These are phyloP conservation scores for Diachasmimorpha longicaudata DNA, from an alignment of 1,140 invertebrate species.

Conservation along the genomic window DNA sequence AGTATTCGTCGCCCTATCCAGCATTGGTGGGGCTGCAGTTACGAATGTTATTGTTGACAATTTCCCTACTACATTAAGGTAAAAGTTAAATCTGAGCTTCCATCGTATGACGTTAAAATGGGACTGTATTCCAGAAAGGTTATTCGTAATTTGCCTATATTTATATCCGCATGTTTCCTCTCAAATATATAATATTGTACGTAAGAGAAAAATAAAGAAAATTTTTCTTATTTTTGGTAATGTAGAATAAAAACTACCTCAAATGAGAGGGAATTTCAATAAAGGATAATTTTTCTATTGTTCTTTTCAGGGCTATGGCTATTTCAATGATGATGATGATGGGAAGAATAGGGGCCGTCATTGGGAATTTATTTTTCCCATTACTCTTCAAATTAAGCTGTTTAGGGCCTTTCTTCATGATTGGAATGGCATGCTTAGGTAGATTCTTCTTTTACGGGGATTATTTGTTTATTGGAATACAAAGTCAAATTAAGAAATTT, in stretches of 20 bases:
- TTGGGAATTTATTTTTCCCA: slow-evolving; percentile 59
- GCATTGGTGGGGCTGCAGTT: slow-evolving; percentile 52
- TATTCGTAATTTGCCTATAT: too few species aligned
- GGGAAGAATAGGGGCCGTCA: slow-evolving; percentile 54
- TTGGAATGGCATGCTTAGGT: slow-evolving; percentile 51
- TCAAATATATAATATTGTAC: too few species aligned
- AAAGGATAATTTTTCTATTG: background rate
- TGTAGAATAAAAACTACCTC: too few species aligned
- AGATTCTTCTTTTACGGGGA: slow-evolving; percentile 17
- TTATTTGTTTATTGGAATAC: background rate
- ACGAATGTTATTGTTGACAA: slow-evolving; percentile 52
- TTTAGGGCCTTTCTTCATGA: slow-evolving; percentile 53
- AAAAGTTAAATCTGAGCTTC: background rate
- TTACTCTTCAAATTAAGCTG: slow-evolving; percentile 51
- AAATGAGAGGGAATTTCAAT: too few species aligned
- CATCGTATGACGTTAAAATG: too few species aligned
- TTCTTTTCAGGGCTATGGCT: slow-evolving; percentile 57
- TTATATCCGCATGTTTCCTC: too few species aligned
- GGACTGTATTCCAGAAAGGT: too few species aligned
- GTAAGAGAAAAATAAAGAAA: too few species aligned
- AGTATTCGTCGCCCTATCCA: slow-evolving; percentile 52
- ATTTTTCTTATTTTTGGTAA: too few species aligned
- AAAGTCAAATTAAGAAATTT: background rate
- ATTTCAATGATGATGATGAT: slow-evolving; percentile 55
- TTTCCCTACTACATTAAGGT: slow-evolving; percentile 53